Evolutionary conservation across 2,113 vertebrate genomes (phyloP).

Genomic region (Hucho hucho): DNA sequence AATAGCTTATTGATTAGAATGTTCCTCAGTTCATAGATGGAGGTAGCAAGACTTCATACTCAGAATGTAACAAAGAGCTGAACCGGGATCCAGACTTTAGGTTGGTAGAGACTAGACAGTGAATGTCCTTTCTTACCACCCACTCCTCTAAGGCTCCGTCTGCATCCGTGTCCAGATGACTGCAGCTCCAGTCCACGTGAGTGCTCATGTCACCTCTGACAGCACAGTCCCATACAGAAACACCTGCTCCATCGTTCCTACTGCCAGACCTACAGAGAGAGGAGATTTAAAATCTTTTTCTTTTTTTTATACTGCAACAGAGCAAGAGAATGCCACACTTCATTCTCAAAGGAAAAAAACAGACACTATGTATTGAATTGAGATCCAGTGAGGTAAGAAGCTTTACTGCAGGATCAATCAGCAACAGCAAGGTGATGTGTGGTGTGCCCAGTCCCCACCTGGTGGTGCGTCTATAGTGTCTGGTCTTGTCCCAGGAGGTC

Average conservation of each 20-base stretch:
- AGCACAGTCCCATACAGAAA: conserved; percentile 4
- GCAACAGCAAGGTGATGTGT: background rate
- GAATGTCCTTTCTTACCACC: conserved; percentile 54
- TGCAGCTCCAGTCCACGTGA: conserved; percentile 38
- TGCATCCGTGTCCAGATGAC: conserved; percentile 46
- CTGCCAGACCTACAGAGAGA: conserved; percentile 52
- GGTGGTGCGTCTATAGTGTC: conserved; percentile 32
- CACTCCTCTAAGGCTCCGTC: conserved; percentile 50
- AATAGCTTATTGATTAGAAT: background rate
- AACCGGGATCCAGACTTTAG: background rate
- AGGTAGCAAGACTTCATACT: background rate
- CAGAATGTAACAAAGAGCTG: background rate
- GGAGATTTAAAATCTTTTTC: background rate
- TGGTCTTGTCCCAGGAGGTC: conserved; percentile 49
- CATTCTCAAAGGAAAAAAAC: background rate
- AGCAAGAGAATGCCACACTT: background rate
- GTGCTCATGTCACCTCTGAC: conserved; percentile 10
- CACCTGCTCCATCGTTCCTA: conserved; percentile 45
- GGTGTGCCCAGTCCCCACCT: conserved; percentile 54
- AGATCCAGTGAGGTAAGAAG: background rate
- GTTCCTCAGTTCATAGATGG: background rate
- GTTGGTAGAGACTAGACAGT: background rate
- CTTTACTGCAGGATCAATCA: background rate
- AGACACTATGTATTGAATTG: background rate
- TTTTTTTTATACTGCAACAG: background rate